Evolutionary conservation across 1,140 invertebrate species (phyloP).

Genomic region (Condylostylus longicornis): DNA sequence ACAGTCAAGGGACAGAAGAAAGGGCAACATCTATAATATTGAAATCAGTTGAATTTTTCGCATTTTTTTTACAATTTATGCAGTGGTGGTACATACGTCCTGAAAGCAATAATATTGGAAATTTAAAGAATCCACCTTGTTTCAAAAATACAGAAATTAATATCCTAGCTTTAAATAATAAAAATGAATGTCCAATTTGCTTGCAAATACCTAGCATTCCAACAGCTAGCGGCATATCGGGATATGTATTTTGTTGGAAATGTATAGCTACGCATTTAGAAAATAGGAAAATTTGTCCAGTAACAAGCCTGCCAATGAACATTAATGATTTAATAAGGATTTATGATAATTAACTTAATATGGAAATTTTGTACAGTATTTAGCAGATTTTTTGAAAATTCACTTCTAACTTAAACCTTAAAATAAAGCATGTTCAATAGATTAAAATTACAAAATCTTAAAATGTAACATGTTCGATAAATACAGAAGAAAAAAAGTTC

Average conservation of each 20-base stretch:
- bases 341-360: slow-evolving; percentile 27
- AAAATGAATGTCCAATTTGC: slow-evolving; percentile 23
- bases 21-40: slow-evolving; percentile 23
- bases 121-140: slow-evolving; percentile 17
- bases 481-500: too few relatives aligned
- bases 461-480: too few relatives aligned
- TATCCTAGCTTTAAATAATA: slow-evolving; percentile 7
- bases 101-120: slow-evolving; percentile 21
- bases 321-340: slow-evolving; percentile 26
- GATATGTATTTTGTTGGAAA: slow-evolving; percentile 29
- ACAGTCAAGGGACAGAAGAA: slow-evolving; percentile 20
- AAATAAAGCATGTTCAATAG: too few relatives aligned
- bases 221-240: slow-evolving; percentile 25
- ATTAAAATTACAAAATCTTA: too few relatives aligned
- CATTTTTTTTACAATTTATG: slow-evolving; percentile 28
- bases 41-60: slow-evolving; percentile 24
- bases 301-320: slow-evolving; percentile 20
- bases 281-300: slow-evolving; percentile 18
- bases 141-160: slow-evolving; percentile 6
- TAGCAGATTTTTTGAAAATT: too few relatives aligned
- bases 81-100: slow-evolving; percentile 31
- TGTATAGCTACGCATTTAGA: slow-evolving; percentile 24
- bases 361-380: too few relatives aligned
- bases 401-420: too few relatives aligned
- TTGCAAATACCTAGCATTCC: slow-evolving; percentile 18